Base-by-base conservation (phyloP, 1,140 invertebrate species). In the Zeugodacus cucurbitae region DNA sequence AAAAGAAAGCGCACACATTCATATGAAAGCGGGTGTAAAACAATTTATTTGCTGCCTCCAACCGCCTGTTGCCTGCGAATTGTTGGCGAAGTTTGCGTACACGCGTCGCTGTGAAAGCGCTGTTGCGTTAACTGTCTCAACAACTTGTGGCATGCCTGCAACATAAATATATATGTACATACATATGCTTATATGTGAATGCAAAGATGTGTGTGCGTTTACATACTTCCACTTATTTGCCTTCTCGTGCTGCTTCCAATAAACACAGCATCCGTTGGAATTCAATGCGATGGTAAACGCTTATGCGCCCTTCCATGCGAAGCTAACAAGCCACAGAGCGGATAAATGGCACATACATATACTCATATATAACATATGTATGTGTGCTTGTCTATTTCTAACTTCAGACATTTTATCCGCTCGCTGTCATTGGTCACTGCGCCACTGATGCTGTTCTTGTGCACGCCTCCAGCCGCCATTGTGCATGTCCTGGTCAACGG, bases 261-360 rank as follows among this genome's bases (percentile, higher is more conserved):
- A 74, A 74, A 74, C 32, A 54, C 32, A 54, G 41, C 74, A 82
- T 82, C 74, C 74, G 74, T 48, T 82, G 74, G 74, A 82, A 82
- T 82, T 82, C n/a, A 48, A 54, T 20, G 48, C 48, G 48, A 54
- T 0, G 20, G 48, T 54, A 54, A 14, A 14, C 48, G 48, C 14
- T 0, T 17, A 1, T 1, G 48, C 4, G 4, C 48, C 48, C 14
- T 54, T 54, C 48, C 48, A 54, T 14, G 14, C 0, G 11, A 17
- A 54, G 48, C 14, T 26, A 82, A 2, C 1, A 82, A 82, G 20
- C n/a, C 0, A 22, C 41, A 48, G n/a, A 26, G 58, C 58, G 58
- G 22, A 26, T 62, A 62, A 26, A 8, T 58, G 4, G 20, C 6
- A 58, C 7, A n/a, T 59, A 62, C n/a, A 59, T 62, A 62, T 4